These are phyloP conservation scores for Pocillopora meandrina DNA, from an alignment of 92 coral and sea anemone species.

Conservation along the genomic window DNA sequence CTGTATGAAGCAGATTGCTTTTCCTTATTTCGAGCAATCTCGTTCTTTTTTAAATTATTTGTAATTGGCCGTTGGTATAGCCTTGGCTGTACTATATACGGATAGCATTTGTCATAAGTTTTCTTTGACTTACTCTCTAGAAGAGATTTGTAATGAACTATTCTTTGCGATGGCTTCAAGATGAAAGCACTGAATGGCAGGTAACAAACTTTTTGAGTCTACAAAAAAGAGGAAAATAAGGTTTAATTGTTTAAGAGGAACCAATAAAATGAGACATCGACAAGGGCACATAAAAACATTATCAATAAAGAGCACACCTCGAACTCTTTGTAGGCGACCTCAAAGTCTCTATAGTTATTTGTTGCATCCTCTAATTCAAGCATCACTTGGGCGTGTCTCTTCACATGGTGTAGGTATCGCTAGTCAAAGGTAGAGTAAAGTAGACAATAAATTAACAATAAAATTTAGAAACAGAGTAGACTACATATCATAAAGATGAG, in stretches of 20 bases:
- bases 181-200: conserved; percentile 93
- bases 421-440: conserved; percentile 6
- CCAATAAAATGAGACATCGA: neutral
- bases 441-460: neutral
- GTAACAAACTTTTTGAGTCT: conserved; percentile 95
- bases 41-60: neutral
- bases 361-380: conserved; percentile 84
- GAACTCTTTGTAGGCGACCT: conserved; percentile 90
- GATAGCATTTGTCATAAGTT: neutral
- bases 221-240: conserved; percentile 5
- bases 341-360: conserved; percentile 81
- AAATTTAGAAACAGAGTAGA: neutral
- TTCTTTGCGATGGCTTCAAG: conserved; percentile 95
- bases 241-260: neutral
- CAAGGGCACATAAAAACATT: neutral
- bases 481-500: too few species aligned
- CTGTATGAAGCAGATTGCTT: too few species aligned
- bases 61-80: neutral
- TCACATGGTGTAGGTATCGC: conserved; percentile 81
- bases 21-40: too few species aligned
- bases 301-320: conserved; percentile 64
- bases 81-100: neutral
- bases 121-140: conserved; percentile 82
- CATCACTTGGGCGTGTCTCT: conserved; percentile 91
- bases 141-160: conserved; percentile 88